Conservation (phyloP, 2,797 vertebrate species). For the Lithobates pipiens region DNA sequence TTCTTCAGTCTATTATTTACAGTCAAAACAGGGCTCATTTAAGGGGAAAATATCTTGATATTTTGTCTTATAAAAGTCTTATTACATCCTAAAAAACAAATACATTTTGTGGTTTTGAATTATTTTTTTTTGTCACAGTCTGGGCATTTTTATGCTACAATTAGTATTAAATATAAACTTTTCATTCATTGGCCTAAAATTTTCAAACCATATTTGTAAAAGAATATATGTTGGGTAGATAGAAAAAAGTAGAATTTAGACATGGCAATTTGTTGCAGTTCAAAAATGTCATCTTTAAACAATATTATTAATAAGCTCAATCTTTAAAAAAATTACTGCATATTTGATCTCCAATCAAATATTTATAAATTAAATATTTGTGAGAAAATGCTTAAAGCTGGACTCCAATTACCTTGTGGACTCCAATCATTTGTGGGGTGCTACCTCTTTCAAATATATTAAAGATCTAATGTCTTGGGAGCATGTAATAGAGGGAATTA, state of each 20-base stretch:
- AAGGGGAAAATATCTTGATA: constrained; percentile 33
- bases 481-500: no score
- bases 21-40: constrained; percentile 69
- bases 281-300: background rate
- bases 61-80: background rate
- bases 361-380: background rate
- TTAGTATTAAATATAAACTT: background rate
- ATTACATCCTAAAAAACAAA: background rate
- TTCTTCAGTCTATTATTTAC: constrained; percentile 69
- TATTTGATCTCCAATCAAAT: no score
- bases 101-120: background rate
- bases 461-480: no score
- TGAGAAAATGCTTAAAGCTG: background rate
- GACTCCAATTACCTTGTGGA: no score
- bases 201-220: no score
- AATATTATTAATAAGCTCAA: no score
- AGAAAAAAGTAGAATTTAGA: no score
- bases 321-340: no score
- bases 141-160: background rate
- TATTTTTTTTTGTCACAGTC: background rate
- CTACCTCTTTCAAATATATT: no score
- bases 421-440: no score
- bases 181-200: no score
- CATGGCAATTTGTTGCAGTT: no score
- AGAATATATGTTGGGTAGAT: background rate